phyloP scores from a whole-genome alignment of 1,140 invertebrate genomes.

The Liolophura sinensis region DNA sequence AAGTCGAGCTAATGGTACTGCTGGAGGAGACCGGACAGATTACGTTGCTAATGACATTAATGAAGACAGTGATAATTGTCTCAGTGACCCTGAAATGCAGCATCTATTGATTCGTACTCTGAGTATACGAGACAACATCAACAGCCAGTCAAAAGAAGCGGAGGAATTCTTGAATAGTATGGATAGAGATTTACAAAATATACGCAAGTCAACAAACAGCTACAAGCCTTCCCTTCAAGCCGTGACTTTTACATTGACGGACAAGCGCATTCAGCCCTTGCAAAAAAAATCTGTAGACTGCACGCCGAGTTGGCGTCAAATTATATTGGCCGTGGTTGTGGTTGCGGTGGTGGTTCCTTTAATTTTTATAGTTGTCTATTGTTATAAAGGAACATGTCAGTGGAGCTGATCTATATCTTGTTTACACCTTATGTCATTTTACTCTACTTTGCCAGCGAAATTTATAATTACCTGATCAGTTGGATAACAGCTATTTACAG shows the following conservation, averaged over 20 bases:
- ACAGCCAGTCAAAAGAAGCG: constrained; percentile 34
- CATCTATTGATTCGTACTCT: constrained; percentile 39
- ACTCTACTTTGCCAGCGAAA: no score
- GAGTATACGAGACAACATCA: constrained; percentile 41
- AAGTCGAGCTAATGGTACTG: no score
- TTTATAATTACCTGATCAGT: no score
- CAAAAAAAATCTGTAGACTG: constrained; percentile 33
- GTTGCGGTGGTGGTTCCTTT: constrained; percentile 28
- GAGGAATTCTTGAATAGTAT: constrained; percentile 43
- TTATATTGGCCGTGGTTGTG: constrained; percentile 20
- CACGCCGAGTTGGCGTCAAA: constrained; percentile 31
- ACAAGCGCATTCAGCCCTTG: constrained; percentile 40
- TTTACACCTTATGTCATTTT: no score
- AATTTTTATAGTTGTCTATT: not conserved
- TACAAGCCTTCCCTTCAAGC: constrained; percentile 38
- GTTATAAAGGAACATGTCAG: no score
- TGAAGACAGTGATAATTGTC: constrained; percentile 14
- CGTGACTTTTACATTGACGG: constrained; percentile 45
- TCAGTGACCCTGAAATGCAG: constrained; percentile 45
- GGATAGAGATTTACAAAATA: constrained; percentile 46
- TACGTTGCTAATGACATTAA: not conserved
- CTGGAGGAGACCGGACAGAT: no score
- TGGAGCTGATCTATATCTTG: no score
- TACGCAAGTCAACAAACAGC: constrained; percentile 26
- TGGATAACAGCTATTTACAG: no score